Base-by-base conservation (phyloP, 2,113 vertebrate genomes). In the Chascanopsetta lugubris region DNA sequence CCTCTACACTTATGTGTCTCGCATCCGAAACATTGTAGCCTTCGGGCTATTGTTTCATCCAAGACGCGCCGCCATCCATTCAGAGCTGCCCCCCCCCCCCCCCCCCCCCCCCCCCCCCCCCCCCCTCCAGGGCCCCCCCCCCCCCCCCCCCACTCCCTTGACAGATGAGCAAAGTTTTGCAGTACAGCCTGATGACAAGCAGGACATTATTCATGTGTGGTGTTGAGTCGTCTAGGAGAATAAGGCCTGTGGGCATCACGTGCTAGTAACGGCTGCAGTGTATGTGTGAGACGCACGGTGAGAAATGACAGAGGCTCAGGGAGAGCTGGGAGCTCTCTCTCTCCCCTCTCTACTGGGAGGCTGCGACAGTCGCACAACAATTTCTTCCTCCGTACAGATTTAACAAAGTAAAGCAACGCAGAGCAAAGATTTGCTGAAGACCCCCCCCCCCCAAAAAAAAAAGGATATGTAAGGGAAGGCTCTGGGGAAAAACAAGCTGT, bases 351-450 rank as follows among this genome's bases (percentile, higher is more conserved):
- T 59, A 40, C 59, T 59, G 62, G 84, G 80, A 76, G 75, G 24
- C 69, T 66, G 74, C 71, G 54, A 64, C 71, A 76, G 69, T 68
- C 77, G 46, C 60, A 27, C 74, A 58, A 43, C 72, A 76, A 80
- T 82, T 76, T 80, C 57, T 47, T 48, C 34, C 62, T 82, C 75
- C 48, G 48, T 67, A 56, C 69, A 32, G 43, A 53, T 42, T 80
- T 58, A 70, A 78, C 73, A 85, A 79, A 86, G 54, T 71, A 64
- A 86, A 84, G 71, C 48, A 48, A 79, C 15, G 75, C 73, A 77
- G 69, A 74, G 81, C 79, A 86, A 85, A 87, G 82, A 82, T 87
- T 83, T 82, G 66, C 58, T 54, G 65, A 71, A 80, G 80, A 86
- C 70, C n/a, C n/a, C n/a, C n/a, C n/a, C n/a, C n/a, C n/a, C n/a